These are phyloP conservation scores for Ceratina japonica DNA, from an alignment of 1,140 invertebrate genomes.

Conservation along the genomic window DNA sequence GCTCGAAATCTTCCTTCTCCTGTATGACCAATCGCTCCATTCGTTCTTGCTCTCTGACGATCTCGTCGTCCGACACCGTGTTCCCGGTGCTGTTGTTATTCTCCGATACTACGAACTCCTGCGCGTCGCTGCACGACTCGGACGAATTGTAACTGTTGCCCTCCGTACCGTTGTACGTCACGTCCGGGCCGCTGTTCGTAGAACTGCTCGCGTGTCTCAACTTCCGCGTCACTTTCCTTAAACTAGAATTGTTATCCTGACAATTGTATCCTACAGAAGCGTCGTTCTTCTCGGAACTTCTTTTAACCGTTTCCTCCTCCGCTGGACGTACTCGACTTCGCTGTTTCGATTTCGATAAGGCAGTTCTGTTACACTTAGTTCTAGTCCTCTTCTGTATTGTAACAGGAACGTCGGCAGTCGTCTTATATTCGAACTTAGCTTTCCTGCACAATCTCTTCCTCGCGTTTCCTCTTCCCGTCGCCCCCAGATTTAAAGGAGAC, in stretches of 20 bases:
- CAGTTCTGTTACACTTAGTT: slow-evolving; percentile 25
- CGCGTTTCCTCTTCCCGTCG: slow-evolving; percentile 5
- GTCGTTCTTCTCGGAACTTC: slow-evolving; percentile 21
- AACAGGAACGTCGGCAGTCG: not conserved
- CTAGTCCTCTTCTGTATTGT: slow-evolving; percentile 36
- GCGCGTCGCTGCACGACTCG: slow-evolving; percentile 39
- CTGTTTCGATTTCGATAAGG: slow-evolving; percentile 37
- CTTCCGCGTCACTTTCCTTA: slow-evolving; percentile 45
- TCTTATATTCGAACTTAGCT: slow-evolving; percentile 6
- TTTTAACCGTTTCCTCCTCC: slow-evolving; percentile 23
- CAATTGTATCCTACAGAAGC: not conserved
- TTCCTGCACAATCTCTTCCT: slow-evolving; percentile 35
- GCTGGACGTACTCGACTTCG: not conserved
- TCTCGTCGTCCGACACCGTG: slow-evolving; percentile 54
- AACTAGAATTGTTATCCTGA: slow-evolving; percentile 1
- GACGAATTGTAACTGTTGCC: slow-evolving; percentile 47
- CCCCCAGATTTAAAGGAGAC: not conserved
- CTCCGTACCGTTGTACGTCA: not conserved
- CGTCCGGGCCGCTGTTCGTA: slow-evolving; percentile 7
- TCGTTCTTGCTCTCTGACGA: slow-evolving; percentile 71
- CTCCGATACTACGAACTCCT: slow-evolving; percentile 21
- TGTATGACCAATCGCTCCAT: slow-evolving; percentile 72
- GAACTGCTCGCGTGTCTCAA: slow-evolving; percentile 20
- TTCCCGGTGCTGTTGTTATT: slow-evolving; percentile 16
- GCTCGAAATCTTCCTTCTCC: slow-evolving; percentile 74